Evolutionary conservation across 1,140 invertebrate species (phyloP), one percentile per base, ranked within the genome.

Genomic region (Calliopsis andreniformis): DNA sequence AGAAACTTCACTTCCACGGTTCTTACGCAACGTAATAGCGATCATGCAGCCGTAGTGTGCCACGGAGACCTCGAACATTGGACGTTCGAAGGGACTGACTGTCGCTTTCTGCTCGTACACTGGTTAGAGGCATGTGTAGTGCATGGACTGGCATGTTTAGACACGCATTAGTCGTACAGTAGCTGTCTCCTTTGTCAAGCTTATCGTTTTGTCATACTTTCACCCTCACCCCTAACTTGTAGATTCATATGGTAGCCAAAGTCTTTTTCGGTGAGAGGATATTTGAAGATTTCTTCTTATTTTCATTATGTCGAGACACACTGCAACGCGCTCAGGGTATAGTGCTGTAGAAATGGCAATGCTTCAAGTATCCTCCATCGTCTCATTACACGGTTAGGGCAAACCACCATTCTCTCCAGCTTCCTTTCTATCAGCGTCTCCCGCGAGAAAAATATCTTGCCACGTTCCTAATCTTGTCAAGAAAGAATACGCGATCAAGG

Each of bases 21-120:
- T 61, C 62, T 75, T 39, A 67, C 45, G 67, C 72, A 68, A 58
- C 71, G 43, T 59, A 10, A 71, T 73, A 71, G 67, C 67, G 56
- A 81, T 35, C 75, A 72, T 79, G 79, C 68, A 59, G 55, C 59
- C 62, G 72, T 82, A 67, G 80, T 79, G 78, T 82, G 80, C 43
- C 72, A 59, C 25, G 51, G 32, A 39, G 10, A 25, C 47, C 45
- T 77, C 25, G 67, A 49, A 81, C 56, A 77, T 64, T 32, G 55
- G 47, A 76, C 61, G 73, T 78, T 63, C 78, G 78, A 71, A 28
- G 66, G 73, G 55, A 62, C 55, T 67, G 71, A 43, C 51, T 45
- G 66, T 67, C 35, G 51, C 51, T 61, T 78, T 47, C 20, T 66
- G 63, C 51, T 61, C 55, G 32, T 82, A 39, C 59, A 58, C 64